Evolutionary conservation across 2,888 invertebrate genomes (phyloP).

Genomic region (Drosophila dives): DNA sequence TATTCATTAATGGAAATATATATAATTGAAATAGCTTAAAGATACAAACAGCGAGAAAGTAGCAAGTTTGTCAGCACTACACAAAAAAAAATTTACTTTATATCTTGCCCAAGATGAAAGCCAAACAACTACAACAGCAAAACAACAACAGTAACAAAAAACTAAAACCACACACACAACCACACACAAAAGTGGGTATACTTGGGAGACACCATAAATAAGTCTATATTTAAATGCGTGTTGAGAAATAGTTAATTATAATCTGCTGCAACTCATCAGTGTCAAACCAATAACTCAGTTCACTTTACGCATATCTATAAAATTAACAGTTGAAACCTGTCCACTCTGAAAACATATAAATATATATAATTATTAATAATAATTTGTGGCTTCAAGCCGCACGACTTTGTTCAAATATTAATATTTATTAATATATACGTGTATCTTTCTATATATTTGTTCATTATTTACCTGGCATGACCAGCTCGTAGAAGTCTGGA

Average conservation of each 20-base stretch:
- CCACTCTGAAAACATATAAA: not conserved
- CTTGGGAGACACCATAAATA: not conserved
- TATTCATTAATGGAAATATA: not conserved
- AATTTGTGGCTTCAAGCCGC: not conserved
- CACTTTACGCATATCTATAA: not conserved
- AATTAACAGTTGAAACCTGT: not conserved
- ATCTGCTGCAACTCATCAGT: not conserved
- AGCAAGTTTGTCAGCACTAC: constrained; percentile 3
- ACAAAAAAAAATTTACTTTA: constrained; percentile 9
- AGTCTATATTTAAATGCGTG: not conserved
- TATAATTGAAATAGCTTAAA: not conserved
- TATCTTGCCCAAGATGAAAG: not conserved
- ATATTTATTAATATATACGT: not conserved
- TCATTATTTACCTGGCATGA: no score
- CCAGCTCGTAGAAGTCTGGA: no score
- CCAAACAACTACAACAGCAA: not conserved
- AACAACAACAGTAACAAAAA: not conserved
- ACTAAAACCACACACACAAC: not conserved
- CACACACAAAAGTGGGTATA: constrained; percentile 1
- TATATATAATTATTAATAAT: not conserved
- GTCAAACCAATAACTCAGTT: not conserved
- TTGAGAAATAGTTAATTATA: not conserved
- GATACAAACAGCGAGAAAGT: constrained; percentile 1
- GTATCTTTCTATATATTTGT: no score
- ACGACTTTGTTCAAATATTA: not conserved